These are phyloP conservation scores for Mesitornis unicolor DNA, from an alignment of 2,113 vertebrate genomes.

Conservation along the genomic window DNA sequence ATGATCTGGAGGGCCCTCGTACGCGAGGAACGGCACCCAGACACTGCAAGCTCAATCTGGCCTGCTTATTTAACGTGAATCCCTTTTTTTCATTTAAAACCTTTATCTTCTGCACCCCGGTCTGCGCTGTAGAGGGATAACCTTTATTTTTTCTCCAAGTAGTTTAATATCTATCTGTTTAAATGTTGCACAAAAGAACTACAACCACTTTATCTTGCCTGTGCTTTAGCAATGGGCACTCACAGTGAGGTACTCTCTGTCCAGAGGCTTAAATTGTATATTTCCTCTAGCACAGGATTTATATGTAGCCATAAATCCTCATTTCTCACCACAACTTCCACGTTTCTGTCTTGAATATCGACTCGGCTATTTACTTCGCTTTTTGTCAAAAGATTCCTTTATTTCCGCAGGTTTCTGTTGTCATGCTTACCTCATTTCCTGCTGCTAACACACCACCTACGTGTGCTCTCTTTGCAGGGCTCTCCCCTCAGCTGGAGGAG, in stretches of 20 bases:
- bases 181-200: not conserved
- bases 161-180: not conserved
- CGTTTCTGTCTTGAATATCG: not conserved
- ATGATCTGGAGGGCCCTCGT: not conserved
- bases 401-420: not conserved
- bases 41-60: too few relatives aligned
- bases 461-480: not conserved
- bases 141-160: too few relatives aligned
- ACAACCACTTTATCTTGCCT: not conserved
- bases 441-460: not conserved
- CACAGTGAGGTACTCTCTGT: not conserved
- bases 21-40: not conserved
- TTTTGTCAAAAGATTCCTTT: not conserved
- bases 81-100: not conserved
- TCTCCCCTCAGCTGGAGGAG: too few relatives aligned
- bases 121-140: too few relatives aligned
- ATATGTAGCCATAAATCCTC: too few relatives aligned
- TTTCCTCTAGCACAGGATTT: not conserved
- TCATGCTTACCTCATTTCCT: not conserved
- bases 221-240: not conserved
- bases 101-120: not conserved
- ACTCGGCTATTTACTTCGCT: not conserved
- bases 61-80: accelerated
- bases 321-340: not conserved
- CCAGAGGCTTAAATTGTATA: too few relatives aligned